Base-by-base conservation (phyloP, 2,888 invertebrate genomes). In the Monoplex corrugatus region DNA sequence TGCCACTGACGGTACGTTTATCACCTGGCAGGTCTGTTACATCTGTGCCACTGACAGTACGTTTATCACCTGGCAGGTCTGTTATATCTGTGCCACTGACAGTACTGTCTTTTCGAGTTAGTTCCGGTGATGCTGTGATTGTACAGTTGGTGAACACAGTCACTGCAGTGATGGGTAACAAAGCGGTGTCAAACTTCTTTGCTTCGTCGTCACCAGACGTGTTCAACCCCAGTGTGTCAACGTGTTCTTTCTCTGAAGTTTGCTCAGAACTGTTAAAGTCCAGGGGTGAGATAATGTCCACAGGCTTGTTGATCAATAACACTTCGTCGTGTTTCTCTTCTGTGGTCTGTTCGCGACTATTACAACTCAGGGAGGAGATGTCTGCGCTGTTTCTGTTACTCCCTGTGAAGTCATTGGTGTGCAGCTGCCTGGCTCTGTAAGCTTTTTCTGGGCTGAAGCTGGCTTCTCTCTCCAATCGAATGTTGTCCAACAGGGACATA, bases 401-500 rank as follows among this genome's bases (percentile, higher is more conserved):
- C 3, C 50, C 40, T 72, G 35, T 44, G 23, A 83, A 38, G 28
- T 84, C 50, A 0, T 45, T 44, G n/a, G 28, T 16, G 23, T 86
- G 23, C 68, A 86, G 35, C 43, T 72, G 78, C 23, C 87, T 68
- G 43, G 89, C 85, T 72, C 85, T 90, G 13, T 57, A 5, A 0
- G 87, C 89, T 0, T 85, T 83, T 23, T 82, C n/a, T 16, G 63
- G 3, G 6, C 28, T 63, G 63, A 88, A 40, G 38, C 43, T 43
- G 43, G 78, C 45, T 3, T 89, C 87, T 0, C 72, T 86, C 8
- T 83, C 86, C 44, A 91, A 28, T 10, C 78, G 40, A n/a, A 91
- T 89, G 57, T 87, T 72, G 28, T 91, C 87, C 6, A 91, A 88
- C 50, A 91, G 44, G 8, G 89, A 90, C 19, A 90, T n/a, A 35